Evolutionary conservation across 2,113 vertebrate genomes (phyloP), one percentile per base, ranked within the genome.

Genomic region (Eretmochelys imbricata): DNA sequence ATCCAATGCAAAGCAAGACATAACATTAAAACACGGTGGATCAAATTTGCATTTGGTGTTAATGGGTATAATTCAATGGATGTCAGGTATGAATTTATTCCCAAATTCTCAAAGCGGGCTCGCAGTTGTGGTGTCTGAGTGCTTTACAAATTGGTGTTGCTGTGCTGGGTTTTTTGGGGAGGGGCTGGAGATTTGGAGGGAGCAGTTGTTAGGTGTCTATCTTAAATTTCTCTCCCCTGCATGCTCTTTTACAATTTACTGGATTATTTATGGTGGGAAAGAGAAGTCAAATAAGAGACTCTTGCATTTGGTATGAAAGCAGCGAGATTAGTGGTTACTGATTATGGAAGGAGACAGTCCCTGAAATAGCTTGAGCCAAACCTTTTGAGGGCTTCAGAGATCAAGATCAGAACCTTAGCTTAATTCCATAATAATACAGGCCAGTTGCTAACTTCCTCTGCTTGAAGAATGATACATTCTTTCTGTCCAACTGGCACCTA

Each of bases 371-470:
- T 93, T 46, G 3, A 92, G 81, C 29, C 80, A 89, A 95, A 59
- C 27, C 59, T 51, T 95, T 93, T 91, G 85, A 96, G 57, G 54
- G 83, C 65, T 94, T 92, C 91, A 27, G 89, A 94, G 95, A 94
- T 80, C 85, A 92, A 95, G 75, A 95, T 20, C 89, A 96, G 82
- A 95, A 89, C 35, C 79, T 92, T 93, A 93, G 96, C 62, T 82
- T 93, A 95, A 94, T 96, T 96, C 62, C 75, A 87, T 72, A 93
- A 88, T 94, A 96, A 95, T 91, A 92, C 89, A 89, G 90, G 24
- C 79, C 96, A 93, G 83, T 92, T 83, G 92, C 86, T 95, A 91
- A 95, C 89, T 92, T 92, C 92, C 85, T 94, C 81, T 84, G 75
- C 88, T 88, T 96, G 87, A 91, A 91, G 84, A 85, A 95, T 82